Evolutionary conservation across 1,140 invertebrate genomes (phyloP).

Genomic region (Drosophila saltans): DNA sequence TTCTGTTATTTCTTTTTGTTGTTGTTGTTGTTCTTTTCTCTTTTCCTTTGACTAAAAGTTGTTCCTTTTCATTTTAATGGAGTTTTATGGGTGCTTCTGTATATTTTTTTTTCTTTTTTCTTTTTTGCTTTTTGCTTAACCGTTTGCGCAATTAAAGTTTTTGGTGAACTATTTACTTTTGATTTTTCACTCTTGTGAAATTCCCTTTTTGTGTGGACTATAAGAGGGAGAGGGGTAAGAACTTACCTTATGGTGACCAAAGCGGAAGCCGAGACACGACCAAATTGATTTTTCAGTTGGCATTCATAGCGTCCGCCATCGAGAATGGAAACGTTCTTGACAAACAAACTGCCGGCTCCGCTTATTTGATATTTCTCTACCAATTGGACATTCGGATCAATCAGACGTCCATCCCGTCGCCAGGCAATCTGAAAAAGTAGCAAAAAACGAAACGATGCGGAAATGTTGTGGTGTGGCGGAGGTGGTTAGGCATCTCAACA

Average conservation of each 20-base stretch:
- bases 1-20: constrained; percentile 14
- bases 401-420: constrained; percentile 89
- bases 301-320: constrained; percentile 96
- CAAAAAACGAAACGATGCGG: neutral
- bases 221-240: neutral
- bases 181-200: constrained; percentile 19
- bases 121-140: neutral
- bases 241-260: constrained; percentile 87
- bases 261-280: constrained; percentile 88
- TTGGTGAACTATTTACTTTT: constrained; percentile 51
- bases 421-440: constrained; percentile 85
- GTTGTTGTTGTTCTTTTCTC: neutral
- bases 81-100: constrained; percentile 41
- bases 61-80: constrained; percentile 57
- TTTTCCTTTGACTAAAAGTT: constrained; percentile 62
- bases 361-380: constrained; percentile 84
- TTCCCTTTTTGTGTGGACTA: neutral
- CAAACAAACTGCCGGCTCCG: constrained; percentile 89
- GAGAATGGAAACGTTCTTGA: constrained; percentile 88
- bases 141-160: constrained; percentile 57
- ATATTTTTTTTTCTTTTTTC: neutral
- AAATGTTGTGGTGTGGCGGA: neutral
- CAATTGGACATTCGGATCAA: constrained; percentile 83
- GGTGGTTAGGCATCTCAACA: constrained; percentile 42
- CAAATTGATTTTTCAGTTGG: constrained; percentile 91